A percentile compares a stretch with the other conserved stretches of the same genome.
Conservation (phyloP, 2,113 vertebrate genomes). For the Tamias sibiricus region DNA sequence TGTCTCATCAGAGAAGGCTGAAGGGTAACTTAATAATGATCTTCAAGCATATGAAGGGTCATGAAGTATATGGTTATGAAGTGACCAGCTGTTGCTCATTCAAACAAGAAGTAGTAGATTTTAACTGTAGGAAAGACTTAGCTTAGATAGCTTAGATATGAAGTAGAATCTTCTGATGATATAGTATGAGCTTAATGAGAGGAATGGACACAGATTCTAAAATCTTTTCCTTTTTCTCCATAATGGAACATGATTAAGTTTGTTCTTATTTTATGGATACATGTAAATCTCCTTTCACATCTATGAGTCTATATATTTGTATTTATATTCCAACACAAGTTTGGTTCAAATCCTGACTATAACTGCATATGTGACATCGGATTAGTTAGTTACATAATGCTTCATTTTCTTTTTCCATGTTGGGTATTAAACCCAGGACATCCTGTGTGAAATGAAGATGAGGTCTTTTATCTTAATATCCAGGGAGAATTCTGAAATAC, state of each 20-base stretch:
- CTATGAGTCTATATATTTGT: not conserved
- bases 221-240: not conserved
- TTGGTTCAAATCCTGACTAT: not conserved
- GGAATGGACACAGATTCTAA: not conserved
- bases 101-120: conserved; percentile 46
- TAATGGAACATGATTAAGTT: not conserved
- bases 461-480: not conserved
- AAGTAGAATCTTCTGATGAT: conserved; percentile 29
- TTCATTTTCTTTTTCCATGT: not conserved
- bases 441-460: not conserved
- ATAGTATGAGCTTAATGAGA: conserved; percentile 3
- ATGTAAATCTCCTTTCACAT: not conserved
- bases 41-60: conserved; percentile 69
- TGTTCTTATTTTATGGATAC: not conserved
- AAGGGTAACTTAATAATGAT: conserved; percentile 73
- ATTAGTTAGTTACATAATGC: not conserved
- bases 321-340: not conserved
- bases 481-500: not conserved
- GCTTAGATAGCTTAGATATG: not conserved
- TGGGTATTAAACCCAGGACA: not conserved
- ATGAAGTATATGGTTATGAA: conserved; percentile 70
- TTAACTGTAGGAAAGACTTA: conserved; percentile 51
- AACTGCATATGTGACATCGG: not conserved
- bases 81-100: conserved; percentile 78
- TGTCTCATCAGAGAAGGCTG: conserved; percentile 29